Evolutionary conservation across 2,797 vertebrate genomes (phyloP), one percentile per base, ranked within the genome.

Genomic region (Varecia variegata): DNA sequence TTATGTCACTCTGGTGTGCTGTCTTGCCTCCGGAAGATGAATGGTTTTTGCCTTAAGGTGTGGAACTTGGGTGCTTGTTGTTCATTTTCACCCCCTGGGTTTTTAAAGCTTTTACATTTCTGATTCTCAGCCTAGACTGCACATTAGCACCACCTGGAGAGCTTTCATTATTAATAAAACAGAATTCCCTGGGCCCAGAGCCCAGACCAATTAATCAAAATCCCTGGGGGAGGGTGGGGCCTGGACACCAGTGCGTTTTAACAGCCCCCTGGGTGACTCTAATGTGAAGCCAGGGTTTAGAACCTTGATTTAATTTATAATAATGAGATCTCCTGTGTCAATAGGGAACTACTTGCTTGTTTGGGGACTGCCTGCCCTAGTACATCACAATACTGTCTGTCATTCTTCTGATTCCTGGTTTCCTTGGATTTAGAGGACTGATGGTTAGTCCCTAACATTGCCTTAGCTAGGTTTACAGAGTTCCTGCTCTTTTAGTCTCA

Each of bases 151-250:
- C 47, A 85, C 93, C 68, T 38, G 3, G 88, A 62, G 93, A 92
- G 88, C 82, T 94, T 88, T 95, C 96, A 95, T 86, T 94, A 58
- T 58, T 58, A 58, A 58, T 58, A 74, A 96, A 90, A 90, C 58
- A 38, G 71, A 92, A 87, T 74, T 90, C 70, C 68, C 77, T 94
- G 90, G 94, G 94, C 86, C 58, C 67, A 79, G 67, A 94, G 93
- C 93, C 93, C 91, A 94, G 86, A 74, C 50, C 82, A 90, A 56
- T 96, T 93, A 97, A 88, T 96, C 85, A 82, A 27, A 94, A 82
- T 92, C 65, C 38, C 56, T 27, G 2, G 38, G 40, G 71, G 30
- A 54, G 27, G 21, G 45, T 73, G 50, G 47, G 40, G 60, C 47
- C 52, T 92, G 83, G 81, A 82, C 52, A 25, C 67, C 40, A 35